Evolutionary conservation across 1,140 invertebrate genomes (phyloP).

Genomic region (Drosophila cardini): DNA sequence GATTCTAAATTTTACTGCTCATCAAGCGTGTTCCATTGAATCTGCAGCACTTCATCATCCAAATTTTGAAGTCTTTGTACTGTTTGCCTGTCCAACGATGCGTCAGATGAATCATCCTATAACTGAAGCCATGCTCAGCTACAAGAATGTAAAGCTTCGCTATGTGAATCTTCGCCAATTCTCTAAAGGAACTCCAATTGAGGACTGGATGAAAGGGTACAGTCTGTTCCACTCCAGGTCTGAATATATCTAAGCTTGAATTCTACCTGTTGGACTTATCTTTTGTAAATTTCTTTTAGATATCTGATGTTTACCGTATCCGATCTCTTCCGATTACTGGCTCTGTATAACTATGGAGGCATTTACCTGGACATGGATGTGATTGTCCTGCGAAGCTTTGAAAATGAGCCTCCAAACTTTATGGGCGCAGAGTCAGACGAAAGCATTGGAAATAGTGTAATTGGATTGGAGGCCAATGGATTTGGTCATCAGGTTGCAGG

Average conservation of each 20-base stretch:
- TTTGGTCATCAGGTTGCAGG: conserved; percentile 85
- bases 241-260: too few relatives aligned
- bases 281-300: too few relatives aligned
- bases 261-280: too few relatives aligned
- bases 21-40: conserved; percentile 89
- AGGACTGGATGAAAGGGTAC: conserved; percentile 86
- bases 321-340: conserved; percentile 7
- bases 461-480: conserved; percentile 86
- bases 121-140: conserved; percentile 84
- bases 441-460: conserved; percentile 87
- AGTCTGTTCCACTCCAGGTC: conserved; percentile 86
- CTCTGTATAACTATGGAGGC: conserved; percentile 86
- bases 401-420: conserved; percentile 87
- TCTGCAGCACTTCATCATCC: conserved; percentile 88
- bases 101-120: not conserved
- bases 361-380: conserved; percentile 92
- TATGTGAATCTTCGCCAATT: conserved; percentile 87
- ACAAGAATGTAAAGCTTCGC: conserved; percentile 87
- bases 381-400: conserved; percentile 88
- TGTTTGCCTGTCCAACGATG: conserved; percentile 86
- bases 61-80: conserved; percentile 86
- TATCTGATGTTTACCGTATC: conserved; percentile 54
- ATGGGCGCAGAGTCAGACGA: conserved; percentile 87
- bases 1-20: conserved; percentile 80
- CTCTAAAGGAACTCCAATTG: conserved; percentile 87